phyloP scores from a whole-genome alignment of 64 coral and sea anemone species.

The Porites lutea region DNA sequence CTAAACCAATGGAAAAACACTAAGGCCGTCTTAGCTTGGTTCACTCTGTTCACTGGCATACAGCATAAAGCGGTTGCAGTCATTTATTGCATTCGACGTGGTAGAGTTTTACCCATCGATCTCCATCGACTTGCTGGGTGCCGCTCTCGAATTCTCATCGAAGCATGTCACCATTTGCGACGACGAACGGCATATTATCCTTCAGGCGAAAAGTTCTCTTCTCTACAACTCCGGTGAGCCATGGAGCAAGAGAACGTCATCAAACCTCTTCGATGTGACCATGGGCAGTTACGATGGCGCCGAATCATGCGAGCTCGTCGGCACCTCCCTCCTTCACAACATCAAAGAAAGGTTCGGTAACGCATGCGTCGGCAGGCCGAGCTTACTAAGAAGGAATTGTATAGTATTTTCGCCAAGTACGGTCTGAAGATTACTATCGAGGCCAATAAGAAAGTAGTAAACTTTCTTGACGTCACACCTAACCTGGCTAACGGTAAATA shows the following conservation, averaged over 20 bases:
- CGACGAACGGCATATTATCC: no score
- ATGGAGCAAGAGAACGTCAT: constrained; percentile 29
- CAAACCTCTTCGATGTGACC: constrained; percentile 13
- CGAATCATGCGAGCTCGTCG: constrained; percentile 9
- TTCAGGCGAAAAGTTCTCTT: background rate
- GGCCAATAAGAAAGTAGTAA: no score
- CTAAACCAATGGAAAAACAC: background rate
- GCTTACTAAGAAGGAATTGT: no score
- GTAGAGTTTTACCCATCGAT: no score
- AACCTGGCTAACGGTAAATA: no score
- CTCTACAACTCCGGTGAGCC: background rate
- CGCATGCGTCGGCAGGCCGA: no score
- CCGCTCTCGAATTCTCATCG: background rate
- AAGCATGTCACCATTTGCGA: background rate
- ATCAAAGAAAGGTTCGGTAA: constrained; percentile 9
- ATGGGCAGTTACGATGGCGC: constrained; percentile 17
- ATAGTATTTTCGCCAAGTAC: no score
- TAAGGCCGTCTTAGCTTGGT: background rate
- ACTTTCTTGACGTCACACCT: no score
- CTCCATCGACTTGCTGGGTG: background rate
- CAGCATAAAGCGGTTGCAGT: no score
- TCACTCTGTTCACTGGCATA: background rate
- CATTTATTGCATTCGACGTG: constrained; percentile 13
- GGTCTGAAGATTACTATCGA: no score
- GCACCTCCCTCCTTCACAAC: background rate